A percentile compares a stretch with the other conserved stretches of the same genome.
phyloP scores from a whole-genome alignment of 2,888 invertebrate species.

The Tipula confusa region DNA sequence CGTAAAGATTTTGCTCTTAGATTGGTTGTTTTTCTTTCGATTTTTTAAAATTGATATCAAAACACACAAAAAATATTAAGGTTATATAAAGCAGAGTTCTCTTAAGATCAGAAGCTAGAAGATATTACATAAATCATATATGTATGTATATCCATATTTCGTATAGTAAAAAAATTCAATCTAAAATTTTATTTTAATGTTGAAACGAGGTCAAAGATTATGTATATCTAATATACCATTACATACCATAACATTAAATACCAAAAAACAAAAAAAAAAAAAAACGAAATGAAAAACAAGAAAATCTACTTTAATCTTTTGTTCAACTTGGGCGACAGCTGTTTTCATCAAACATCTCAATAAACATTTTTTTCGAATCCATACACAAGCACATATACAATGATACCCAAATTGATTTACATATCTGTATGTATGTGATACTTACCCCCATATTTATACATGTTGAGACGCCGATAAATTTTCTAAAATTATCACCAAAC shows the following conservation, averaged over 20 bases:
- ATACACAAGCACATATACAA: too few species aligned
- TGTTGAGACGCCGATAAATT: neutral
- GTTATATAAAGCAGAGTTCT: neutral
- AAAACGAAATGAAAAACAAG: neutral
- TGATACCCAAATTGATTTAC: neutral
- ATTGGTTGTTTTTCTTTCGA: neutral
- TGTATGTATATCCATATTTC: neutral
- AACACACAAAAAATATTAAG: neutral
- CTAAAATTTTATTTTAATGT: neutral
- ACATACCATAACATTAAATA: neutral
- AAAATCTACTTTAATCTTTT: neutral
- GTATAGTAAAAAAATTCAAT: neutral
- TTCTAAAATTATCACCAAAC: conserved; percentile 12
- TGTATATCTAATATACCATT: neutral
- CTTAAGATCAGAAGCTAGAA: neutral
- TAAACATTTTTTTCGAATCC: neutral
- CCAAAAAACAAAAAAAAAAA: neutral
- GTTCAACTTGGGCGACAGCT: neutral
- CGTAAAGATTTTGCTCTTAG: neutral
- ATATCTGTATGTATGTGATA: too few species aligned
- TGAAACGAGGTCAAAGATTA: neutral
- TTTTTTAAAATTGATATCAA: neutral
- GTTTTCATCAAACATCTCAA: neutral
- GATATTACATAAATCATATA: neutral
- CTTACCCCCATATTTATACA: neutral